Conservation (phyloP, 2,888 invertebrate species). For the Trichogramma dendrolimi region DNA sequence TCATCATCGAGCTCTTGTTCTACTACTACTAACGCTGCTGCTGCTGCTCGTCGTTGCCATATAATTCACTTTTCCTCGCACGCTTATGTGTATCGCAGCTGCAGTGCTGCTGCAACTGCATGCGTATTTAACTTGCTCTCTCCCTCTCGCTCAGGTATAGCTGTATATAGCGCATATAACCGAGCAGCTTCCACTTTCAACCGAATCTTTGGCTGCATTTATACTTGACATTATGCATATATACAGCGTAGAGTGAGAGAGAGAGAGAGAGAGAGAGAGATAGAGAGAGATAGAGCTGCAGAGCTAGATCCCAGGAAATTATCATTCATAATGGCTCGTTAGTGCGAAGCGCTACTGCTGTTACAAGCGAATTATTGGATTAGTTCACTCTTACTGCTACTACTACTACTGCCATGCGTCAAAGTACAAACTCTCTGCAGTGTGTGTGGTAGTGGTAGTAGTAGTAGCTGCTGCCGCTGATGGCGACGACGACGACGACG, state of each 20-base stretch:
- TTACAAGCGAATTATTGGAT: constrained; percentile 23
- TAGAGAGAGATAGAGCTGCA: too few species aligned
- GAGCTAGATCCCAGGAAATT: constrained; percentile 15
- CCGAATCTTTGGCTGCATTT: constrained; percentile 1
- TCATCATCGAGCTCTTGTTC: constrained; percentile 23
- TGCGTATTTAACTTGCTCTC: constrained; percentile 10
- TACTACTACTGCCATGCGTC: too few species aligned
- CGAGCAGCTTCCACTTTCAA: too few species aligned
- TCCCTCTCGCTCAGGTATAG: not conserved
- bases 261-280: too few species aligned
- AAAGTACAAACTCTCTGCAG: too few species aligned
- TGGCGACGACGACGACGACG: too few species aligned
- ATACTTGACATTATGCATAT: constrained; percentile 18
- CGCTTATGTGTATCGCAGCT: too few species aligned
- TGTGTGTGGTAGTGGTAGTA: too few species aligned
- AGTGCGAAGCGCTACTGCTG: constrained; percentile 10
- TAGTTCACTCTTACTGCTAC: constrained; percentile 4
- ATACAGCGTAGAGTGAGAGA: too few species aligned
- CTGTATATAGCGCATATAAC: too few species aligned
- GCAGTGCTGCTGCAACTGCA: not conserved
- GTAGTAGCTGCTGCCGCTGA: too few species aligned
- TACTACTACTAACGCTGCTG: not conserved
- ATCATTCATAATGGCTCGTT: constrained; percentile 30
- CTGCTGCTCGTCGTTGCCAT: not conserved
- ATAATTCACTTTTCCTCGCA: constrained; percentile 18